phyloP scores from a whole-genome alignment of 2,797 vertebrate genomes.

The Phalanger gymnotis region DNA sequence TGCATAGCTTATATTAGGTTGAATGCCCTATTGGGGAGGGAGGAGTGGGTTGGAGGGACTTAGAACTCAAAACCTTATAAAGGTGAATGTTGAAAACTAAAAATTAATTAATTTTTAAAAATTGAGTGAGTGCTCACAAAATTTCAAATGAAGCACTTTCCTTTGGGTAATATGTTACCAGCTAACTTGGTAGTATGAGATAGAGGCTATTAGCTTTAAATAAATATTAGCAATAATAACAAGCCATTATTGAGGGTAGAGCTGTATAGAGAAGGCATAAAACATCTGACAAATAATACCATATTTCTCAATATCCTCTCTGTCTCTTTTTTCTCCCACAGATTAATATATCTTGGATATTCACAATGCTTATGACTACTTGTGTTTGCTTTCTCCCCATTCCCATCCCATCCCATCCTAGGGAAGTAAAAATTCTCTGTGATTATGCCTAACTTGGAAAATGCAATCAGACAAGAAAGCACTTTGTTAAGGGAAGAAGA shows the following conservation, averaged over 20 bases:
- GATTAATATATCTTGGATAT: neutral
- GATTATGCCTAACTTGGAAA: neutral
- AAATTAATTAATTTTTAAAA: too few species aligned
- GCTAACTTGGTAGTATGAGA: neutral
- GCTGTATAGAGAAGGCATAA: neutral
- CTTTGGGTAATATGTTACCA: neutral
- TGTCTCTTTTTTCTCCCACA: neutral
- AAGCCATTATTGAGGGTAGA: neutral
- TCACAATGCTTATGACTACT: neutral
- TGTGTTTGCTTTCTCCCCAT: neutral
- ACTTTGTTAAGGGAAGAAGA: neutral
- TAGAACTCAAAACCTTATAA: too few species aligned
- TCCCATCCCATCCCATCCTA: too few species aligned
- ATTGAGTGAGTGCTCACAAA: neutral
- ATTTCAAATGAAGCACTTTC: neutral
- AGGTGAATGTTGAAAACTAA: too few species aligned
- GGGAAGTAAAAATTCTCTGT: neutral
- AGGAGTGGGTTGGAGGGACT: too few species aligned
- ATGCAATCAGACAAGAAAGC: neutral
- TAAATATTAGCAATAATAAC: neutral
- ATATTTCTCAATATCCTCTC: neutral
- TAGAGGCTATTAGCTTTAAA: neutral
- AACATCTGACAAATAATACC: neutral
- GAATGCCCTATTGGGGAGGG: too few species aligned
- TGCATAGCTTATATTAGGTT: too few species aligned